Evolutionary conservation across 2,113 vertebrate species (phyloP).

Genomic region (Oryzias javanicus): DNA sequence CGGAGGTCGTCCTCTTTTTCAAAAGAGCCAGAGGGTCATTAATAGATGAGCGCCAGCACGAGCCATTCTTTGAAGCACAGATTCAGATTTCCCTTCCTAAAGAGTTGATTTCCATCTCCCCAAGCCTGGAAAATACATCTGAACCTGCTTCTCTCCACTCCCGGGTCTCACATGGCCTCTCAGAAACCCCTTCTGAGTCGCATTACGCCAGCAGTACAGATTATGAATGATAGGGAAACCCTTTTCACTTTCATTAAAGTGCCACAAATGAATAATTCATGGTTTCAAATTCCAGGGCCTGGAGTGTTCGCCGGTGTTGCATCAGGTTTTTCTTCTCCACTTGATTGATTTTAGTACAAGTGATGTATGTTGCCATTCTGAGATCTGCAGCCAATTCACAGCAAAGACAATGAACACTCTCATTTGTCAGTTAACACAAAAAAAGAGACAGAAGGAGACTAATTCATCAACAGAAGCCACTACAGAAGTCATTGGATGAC

Average conservation of each 20-base stretch:
- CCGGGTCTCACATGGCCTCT: constrained; percentile 19
- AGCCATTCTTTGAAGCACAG: neutral
- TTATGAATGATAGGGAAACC: constrained; percentile 75
- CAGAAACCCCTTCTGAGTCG: constrained; percentile 59
- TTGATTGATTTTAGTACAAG: constrained; percentile 30
- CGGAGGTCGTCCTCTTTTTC: too few species aligned
- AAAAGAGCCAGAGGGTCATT: too few species aligned
- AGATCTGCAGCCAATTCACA: constrained; percentile 18
- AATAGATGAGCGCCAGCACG: too few species aligned
- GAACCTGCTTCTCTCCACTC: constrained; percentile 9
- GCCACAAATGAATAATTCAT: constrained; percentile 74
- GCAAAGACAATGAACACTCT: constrained; percentile 5
- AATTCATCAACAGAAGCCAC: neutral
- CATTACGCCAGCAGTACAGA: constrained; percentile 68
- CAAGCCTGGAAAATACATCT: constrained; percentile 30
- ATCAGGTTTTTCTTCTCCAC: constrained; percentile 43
- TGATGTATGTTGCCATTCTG: constrained; percentile 39
- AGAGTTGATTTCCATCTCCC: neutral
- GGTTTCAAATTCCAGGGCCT: constrained; percentile 60
- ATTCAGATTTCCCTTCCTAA: neutral
- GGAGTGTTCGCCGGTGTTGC: constrained; percentile 64
- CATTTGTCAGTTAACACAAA: constrained; percentile 2
- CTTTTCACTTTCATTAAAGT: constrained; percentile 73
- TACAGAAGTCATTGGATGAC: constrained; percentile 1
- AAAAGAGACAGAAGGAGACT: constrained; percentile 6